Base-by-base conservation (phyloP, 2,797 vertebrate genomes). In the Masticophis lateralis region DNA sequence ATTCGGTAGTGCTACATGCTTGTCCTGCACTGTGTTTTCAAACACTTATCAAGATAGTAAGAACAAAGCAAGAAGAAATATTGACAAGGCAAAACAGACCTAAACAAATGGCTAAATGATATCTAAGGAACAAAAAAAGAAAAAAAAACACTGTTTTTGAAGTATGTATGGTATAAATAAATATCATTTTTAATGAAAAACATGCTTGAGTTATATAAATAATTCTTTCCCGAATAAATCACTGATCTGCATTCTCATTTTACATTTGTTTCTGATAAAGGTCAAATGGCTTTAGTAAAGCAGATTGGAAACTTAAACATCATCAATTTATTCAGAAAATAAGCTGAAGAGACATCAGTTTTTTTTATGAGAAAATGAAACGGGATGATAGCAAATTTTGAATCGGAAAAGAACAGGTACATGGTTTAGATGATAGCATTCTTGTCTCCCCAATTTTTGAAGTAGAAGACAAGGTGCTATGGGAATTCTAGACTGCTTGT, bases 151-250 rank as follows among this genome's bases (percentile, higher is more conserved):
- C 94, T 95, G 88, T 93, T 96, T 95, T 95, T 95, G 91, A 95
- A 96, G 93, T 94, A 56, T 96, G 90, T 92, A 95, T 10, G 25
- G 32, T 95, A 95, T 94, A 97, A 97, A 97, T 97, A 97, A 97
- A 95, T 95, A 96, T 25, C 1, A 92, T 94, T 95, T 97, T 96
- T 92, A 96, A 95, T 94, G 94, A 96, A 95, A 97, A 96, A 94
- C 13, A 93, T 89, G 95, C 95, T 97, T 96, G 94, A 97, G 93
- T 60, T 96, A 96, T 92, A 96, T 94, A 96, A 97, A 94, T 96
- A 96, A 95, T 96, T 96, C 93, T 94, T 93, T 93, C 61, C 79
- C 96, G 93, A 96, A 96, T 95, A 86, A 97, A 63, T 96, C 90
- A 93, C 94, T 96, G 90, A 93, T 96, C 91, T 94, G 57, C 60